Percentiles rank a stretch among this genome's conserved stretches.
phyloP scores from a whole-genome alignment of 2,113 vertebrate genomes.

The Raja brachyura region DNA sequence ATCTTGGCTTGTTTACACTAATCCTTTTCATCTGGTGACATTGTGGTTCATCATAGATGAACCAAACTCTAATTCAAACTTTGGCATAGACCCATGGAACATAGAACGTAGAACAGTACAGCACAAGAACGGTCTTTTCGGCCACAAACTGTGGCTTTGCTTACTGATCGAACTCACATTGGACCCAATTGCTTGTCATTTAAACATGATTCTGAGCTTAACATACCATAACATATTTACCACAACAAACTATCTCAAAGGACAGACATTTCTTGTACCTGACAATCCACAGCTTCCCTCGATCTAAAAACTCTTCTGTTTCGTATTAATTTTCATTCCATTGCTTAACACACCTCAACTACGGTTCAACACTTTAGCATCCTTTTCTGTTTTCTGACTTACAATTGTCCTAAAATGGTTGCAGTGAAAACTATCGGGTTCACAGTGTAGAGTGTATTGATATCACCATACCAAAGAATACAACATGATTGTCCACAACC shows the following conservation, averaged over 20 bases:
- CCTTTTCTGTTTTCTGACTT: background rate
- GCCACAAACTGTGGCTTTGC: background rate
- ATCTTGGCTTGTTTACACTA: background rate
- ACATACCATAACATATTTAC: no score
- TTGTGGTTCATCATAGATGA: no score
- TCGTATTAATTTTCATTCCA: background rate
- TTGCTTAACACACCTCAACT: background rate
- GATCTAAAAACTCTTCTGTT: background rate
- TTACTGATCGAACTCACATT: background rate
- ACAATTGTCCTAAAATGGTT: background rate
- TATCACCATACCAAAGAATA: background rate
- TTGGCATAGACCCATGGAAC: no score
- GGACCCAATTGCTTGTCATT: no score
- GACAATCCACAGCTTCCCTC: background rate
- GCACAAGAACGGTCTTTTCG: no score
- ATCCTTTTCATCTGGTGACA: background rate
- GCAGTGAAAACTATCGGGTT: background rate
- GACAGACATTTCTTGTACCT: background rate
- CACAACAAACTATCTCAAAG: background rate
- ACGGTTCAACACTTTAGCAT: background rate
- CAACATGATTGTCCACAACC: background rate
- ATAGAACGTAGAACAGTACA: no score
- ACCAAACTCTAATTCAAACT: background rate
- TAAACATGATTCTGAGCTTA: no score
- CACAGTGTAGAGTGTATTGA: background rate